Base-by-base conservation (phyloP, 2,888 invertebrate species). In the Chesias legatella region DNA sequence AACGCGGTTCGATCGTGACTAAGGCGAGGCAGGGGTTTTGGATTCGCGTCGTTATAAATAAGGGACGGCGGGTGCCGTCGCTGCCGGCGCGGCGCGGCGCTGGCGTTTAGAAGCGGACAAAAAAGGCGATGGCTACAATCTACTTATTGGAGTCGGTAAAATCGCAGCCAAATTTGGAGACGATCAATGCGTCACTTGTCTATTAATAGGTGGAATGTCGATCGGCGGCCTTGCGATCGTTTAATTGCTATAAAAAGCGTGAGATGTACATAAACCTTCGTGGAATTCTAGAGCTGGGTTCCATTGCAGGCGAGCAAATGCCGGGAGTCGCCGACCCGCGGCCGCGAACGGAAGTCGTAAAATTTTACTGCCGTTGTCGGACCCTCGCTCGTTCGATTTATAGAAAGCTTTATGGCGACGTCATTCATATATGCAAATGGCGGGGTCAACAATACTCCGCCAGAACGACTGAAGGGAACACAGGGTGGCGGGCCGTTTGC, bases 341-440 rank as follows among this genome's bases (percentile, higher is more conserved):
- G 34, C 21, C 54, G 41, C 43, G 55, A 58, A 57, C 65, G 77
- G 77, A 77, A 73, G 67, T 74, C 70, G 64, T 79, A 65, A 76
- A 75, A 57, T 57, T 68, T 76, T 63, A 75, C 62, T 64, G 58
- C 60, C 43, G 53, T 52, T 54, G 68, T 62, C 51, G 62, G 53
- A 61, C 54, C 63, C 70, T 65, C 58, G 56, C 34, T 43, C 36
- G 52, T 55, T 59, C 63, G 62, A 65, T 67, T 67, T 69, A 74
- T 69, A 73, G 67, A 73, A 67, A 69, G 67, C 65, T 73, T 70
- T 73, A 74, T 66, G 58, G 62, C 58, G 61, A 61, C 48, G 43
- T 43, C 38, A 43, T 49, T 52, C 38, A 39, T 49, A 53, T 51
- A 67, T 58, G 62, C 58, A 64, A 67, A 67, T 61, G 58, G 52